A percentile compares a stretch with the other conserved stretches of the same genome.
Conservation (phyloP, 1,140 invertebrate genomes). For the Euschistus heros region DNA sequence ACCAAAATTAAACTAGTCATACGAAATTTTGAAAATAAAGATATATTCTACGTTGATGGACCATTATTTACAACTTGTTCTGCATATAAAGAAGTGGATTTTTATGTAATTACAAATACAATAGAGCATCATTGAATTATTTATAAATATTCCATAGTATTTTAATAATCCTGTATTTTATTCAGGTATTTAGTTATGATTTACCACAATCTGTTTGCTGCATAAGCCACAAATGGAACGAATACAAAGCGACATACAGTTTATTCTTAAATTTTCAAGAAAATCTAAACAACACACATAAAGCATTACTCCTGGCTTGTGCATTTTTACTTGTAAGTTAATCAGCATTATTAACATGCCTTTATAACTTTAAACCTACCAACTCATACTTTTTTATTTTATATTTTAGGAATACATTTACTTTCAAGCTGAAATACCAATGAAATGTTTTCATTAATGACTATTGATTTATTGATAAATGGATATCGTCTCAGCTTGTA, state of each 20-base stretch:
- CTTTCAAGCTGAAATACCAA: background rate
- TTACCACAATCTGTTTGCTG: background rate
- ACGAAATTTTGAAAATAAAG: background rate
- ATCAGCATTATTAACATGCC: too few species aligned
- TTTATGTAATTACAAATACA: background rate
- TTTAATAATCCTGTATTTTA: background rate
- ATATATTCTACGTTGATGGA: constrained; percentile 6
- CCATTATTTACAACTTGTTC: background rate
- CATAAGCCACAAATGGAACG: constrained; percentile 20
- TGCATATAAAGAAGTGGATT: background rate
- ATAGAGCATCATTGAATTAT: too few species aligned
- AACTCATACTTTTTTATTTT: background rate
- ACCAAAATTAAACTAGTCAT: background rate
- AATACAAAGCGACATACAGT: constrained; percentile 1
- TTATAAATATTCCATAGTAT: background rate
- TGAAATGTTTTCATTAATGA: background rate
- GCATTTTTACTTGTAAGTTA: constrained; percentile 25
- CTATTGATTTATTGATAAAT: too few species aligned
- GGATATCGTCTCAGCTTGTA: too few species aligned
- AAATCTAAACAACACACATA: constrained; percentile 3
- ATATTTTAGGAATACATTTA: constrained; percentile 5
- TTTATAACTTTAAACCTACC: too few species aligned
- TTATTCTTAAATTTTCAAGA: background rate
- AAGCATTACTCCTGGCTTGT: constrained; percentile 22
- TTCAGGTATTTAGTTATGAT: background rate